Conservation (phyloP, 2,888 invertebrate genomes). For the Melieria picta region DNA sequence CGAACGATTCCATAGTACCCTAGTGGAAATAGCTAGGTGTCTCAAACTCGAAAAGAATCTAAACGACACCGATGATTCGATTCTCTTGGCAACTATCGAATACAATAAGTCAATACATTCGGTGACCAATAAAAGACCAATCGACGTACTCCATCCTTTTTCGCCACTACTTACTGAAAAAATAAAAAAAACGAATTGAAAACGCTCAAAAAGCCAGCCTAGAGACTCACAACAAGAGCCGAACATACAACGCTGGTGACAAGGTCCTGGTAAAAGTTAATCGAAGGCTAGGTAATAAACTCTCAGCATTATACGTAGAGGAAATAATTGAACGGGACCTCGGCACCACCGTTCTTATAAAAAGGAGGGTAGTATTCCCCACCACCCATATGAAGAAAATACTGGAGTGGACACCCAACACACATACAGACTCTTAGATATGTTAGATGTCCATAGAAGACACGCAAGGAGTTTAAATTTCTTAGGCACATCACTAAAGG, state of each 20-base stretch:
- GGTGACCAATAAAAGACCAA: conserved; percentile 11
- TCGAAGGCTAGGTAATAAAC: conserved; percentile 4
- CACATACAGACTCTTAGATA: background rate
- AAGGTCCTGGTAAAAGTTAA: conserved; percentile 9
- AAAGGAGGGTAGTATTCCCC: no score
- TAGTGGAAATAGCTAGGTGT: background rate
- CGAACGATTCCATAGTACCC: conserved; percentile 1
- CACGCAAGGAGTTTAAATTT: background rate
- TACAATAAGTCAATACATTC: conserved; percentile 11
- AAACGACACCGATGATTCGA: background rate
- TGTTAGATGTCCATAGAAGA: background rate
- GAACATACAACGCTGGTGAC: conserved; percentile 11
- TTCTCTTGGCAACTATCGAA: conserved; percentile 3
- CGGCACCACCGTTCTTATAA: no score
- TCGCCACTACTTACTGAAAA: background rate
- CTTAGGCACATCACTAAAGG: background rate
- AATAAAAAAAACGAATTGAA: conserved; percentile 8
- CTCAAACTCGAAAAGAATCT: background rate
- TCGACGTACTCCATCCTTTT: background rate
- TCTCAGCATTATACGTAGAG: no score
- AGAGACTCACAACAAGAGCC: background rate
- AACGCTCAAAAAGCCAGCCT: background rate
- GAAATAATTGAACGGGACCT: no score
- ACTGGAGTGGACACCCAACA: no score
- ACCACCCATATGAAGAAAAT: no score